Base-by-base conservation (phyloP, 37 sponge, comb jelly and placozoan genomes). In the Ephydatia muelleri region DNA sequence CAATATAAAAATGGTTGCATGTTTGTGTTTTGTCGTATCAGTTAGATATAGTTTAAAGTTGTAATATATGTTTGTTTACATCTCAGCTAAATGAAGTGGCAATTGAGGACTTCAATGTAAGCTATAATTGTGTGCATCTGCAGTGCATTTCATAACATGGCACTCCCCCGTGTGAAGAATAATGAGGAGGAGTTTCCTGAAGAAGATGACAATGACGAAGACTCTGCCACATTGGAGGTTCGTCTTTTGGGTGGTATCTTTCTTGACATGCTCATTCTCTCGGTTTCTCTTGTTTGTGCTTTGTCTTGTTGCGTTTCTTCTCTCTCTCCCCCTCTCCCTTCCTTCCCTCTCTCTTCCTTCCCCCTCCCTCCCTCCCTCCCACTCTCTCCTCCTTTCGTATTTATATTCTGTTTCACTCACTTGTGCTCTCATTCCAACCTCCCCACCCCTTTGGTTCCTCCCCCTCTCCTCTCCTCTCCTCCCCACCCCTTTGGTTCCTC, bases 391-490 rank as follows among this genome's bases (percentile, higher is more conserved):
- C n/a, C n/a, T n/a, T n/a, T n/a, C n/a, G n/a, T 13, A 25, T 40
- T 16, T 33, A 73, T 80, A 27, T 86, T 33, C 68, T 86, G 4
- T n/a, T n/a, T n/a, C n/a, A n/a, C n/a, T n/a, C n/a, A n/a, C n/a
- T n/a, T n/a, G n/a, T n/a, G n/a, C n/a, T n/a, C n/a, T n/a, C n/a
- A n/a, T n/a, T n/a, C n/a, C n/a, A n/a, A n/a, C n/a, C n/a, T n/a
- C n/a, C n/a, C n/a, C n/a, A n/a, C n/a, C n/a, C n/a, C n/a, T n/a
- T n/a, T n/a, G n/a, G n/a, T n/a, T n/a, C n/a, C n/a, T n/a, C n/a
- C n/a, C n/a, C n/a, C n/a, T n/a, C n/a, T n/a, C n/a, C n/a, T n/a
- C n/a, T n/a, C n/a, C n/a, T n/a, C n/a, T n/a, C n/a, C n/a, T n/a
- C n/a, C n/a, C n/a, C n/a, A n/a, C n/a, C n/a, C n/a, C n/a, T n/a